Evolutionary conservation across 2,113 vertebrate species (phyloP).

Genomic region (Clarias magur): DNA sequence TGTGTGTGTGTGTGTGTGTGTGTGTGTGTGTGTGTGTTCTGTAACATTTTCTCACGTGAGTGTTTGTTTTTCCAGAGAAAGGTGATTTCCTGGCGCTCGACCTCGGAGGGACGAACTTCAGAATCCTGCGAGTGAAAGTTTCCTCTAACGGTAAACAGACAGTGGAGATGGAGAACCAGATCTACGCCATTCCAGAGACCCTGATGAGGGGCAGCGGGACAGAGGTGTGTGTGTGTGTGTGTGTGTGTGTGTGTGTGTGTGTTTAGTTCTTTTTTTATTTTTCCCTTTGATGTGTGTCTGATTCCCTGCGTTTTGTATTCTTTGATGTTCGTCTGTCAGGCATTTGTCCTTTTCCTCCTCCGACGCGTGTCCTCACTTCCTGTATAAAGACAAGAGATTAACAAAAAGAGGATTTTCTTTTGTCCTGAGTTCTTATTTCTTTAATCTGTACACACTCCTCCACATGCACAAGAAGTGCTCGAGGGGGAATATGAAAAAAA

Average conservation of each 20-base stretch:
- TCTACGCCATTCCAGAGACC: constrained; percentile 90
- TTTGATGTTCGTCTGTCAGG: background rate
- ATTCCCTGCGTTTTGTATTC: background rate
- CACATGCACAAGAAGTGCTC: background rate
- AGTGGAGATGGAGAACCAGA: constrained; percentile 94
- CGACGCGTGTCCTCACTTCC: no score
- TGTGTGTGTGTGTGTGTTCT: background rate
- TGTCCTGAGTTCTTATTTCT: background rate
- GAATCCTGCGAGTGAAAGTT: constrained; percentile 88
- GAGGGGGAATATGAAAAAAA: background rate
- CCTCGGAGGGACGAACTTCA: constrained; percentile 90
- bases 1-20: background rate
- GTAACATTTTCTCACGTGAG: background rate
- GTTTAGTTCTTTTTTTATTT: background rate
- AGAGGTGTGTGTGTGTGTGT: constrained; percentile 67
- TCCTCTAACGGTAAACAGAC: constrained; percentile 82
- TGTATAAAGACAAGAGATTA: no score
- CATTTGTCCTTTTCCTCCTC: no score
- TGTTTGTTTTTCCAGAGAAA: constrained; percentile 73
- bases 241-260: background rate
- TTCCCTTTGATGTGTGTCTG: background rate
- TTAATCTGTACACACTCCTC: background rate
- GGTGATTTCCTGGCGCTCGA: constrained; percentile 93
- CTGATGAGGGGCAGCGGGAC: constrained; percentile 85
- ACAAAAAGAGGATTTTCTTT: background rate